phyloP scores from a whole-genome alignment of 2,888 invertebrate genomes.

The Volucella inflata region DNA sequence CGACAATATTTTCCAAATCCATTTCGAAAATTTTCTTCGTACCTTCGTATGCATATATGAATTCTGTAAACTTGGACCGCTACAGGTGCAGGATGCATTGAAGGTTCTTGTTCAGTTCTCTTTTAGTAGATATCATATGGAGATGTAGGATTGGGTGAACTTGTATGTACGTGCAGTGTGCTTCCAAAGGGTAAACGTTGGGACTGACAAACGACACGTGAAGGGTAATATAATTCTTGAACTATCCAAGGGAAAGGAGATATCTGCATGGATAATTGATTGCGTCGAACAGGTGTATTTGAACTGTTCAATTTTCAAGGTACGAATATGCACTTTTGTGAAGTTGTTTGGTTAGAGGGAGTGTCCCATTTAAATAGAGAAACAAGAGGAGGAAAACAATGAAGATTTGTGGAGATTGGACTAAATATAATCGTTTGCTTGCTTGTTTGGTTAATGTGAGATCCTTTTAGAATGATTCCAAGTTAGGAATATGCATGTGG shows the following conservation, averaged over 20 bases:
- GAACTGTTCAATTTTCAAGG: constrained; percentile 61
- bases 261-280: constrained; percentile 69
- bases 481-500: too few relatives aligned
- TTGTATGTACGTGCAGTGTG: not conserved
- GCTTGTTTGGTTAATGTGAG: too few relatives aligned
- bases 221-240: constrained; percentile 28
- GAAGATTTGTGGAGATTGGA: too few relatives aligned
- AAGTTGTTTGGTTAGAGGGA: not conserved
- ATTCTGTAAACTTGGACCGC: constrained; percentile 27
- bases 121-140: not conserved
- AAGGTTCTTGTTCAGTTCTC: constrained; percentile 29
- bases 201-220: constrained; percentile 15
- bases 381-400: too few relatives aligned
- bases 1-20: constrained; percentile 45
- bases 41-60: constrained; percentile 44
- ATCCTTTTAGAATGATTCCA: too few relatives aligned
- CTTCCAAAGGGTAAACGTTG: not conserved
- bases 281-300: constrained; percentile 65
- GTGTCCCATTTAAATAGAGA: not conserved
- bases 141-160: not conserved
- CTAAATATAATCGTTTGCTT: too few relatives aligned
- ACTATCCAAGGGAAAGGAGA: not conserved
- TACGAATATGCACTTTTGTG: not conserved
- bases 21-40: constrained; percentile 46
- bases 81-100: constrained; percentile 56